These are phyloP conservation scores for Sinella curviseta DNA, from an alignment of 1,140 invertebrate genomes.

Conservation along the genomic window DNA sequence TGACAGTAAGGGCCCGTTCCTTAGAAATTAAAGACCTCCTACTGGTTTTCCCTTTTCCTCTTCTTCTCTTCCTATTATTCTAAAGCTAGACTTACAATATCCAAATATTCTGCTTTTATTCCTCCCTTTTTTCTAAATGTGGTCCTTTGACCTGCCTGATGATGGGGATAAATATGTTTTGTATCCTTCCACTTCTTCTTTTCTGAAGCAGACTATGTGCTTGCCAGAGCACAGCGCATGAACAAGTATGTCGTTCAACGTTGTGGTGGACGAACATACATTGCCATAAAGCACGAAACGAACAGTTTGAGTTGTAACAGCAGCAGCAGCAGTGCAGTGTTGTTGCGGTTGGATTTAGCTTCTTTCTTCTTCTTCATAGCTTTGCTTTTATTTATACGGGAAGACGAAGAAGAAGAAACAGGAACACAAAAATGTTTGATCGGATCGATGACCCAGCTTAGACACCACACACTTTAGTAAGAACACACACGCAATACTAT, in stretches of 20 bases:
- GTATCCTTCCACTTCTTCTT: not conserved
- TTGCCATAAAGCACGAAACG: not conserved
- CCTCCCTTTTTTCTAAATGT: not conserved
- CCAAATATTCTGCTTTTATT: not conserved
- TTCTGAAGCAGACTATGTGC: not conserved
- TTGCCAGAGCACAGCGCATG: not conserved
- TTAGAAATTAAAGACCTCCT: conserved; percentile 50
- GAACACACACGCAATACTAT: not conserved
- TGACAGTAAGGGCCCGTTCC: conserved; percentile 49
- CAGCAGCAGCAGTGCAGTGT: too few relatives aligned
- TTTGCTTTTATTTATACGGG: too few relatives aligned
- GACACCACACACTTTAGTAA: not conserved
- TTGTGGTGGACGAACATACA: too few relatives aligned
- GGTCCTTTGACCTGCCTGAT: conserved; percentile 15
- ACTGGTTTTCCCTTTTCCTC: conserved; percentile 43
- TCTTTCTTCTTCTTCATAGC: too few relatives aligned
- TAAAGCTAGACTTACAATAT: not conserved
- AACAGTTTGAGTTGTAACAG: too few relatives aligned
- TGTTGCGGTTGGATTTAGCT: not conserved
- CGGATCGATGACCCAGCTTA: conserved; percentile 22
- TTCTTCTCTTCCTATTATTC: conserved; percentile 32
- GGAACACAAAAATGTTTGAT: conserved; percentile 9
- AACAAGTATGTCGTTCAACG: not conserved
- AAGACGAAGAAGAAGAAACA: not conserved
- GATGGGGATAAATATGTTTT: conserved; percentile 6